Conservation (phyloP, 2,797 vertebrate species). For the Premnoplex brunnescens region DNA sequence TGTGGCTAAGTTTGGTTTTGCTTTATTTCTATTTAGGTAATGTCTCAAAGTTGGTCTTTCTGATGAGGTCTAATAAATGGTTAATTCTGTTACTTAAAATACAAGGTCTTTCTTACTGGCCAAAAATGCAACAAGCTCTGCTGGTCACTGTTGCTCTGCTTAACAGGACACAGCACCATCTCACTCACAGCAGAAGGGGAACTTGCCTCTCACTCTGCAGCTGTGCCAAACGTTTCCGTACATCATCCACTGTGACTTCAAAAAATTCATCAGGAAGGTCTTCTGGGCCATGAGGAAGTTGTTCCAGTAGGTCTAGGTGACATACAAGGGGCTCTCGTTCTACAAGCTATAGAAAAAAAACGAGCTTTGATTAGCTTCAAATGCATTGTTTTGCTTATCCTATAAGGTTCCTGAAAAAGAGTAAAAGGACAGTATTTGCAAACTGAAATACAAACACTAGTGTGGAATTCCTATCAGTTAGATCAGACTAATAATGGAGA, state of each 20-base stretch:
- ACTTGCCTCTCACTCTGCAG: conserved; percentile 92
- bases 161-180: background rate
- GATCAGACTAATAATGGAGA: background rate
- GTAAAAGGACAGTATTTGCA: background rate
- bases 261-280: conserved; percentile 95
- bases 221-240: conserved; percentile 92
- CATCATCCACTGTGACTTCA: conserved; percentile 93
- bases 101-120: background rate
- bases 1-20: background rate
- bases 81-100: background rate
- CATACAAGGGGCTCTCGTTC: conserved; percentile 87
- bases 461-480: background rate
- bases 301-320: conserved; percentile 82
- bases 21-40: background rate
- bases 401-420: background rate
- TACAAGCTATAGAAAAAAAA: conserved; percentile 73
- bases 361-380: background rate
- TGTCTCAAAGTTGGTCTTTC: background rate
- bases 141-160: background rate
- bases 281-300: background rate
- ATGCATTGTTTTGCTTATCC: background rate
- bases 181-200: background rate
- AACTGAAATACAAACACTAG: background rate
- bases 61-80: background rate
- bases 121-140: background rate